phyloP scores from a whole-genome alignment of 2,797 vertebrate species.

The Pelochelys cantorii region DNA sequence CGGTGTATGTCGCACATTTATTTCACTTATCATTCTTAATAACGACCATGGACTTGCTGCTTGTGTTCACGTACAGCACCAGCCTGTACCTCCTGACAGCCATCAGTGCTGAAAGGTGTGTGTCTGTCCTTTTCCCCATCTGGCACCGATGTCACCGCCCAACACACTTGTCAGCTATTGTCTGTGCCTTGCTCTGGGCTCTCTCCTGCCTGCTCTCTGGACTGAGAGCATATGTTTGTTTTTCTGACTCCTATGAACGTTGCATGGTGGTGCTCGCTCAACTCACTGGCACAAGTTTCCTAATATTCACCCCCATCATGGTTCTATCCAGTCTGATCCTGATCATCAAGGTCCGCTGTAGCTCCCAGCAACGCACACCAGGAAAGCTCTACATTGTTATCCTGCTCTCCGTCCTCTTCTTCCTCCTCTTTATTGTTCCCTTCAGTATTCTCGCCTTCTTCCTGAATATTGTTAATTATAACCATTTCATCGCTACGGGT shows the following conservation, averaged over 20 bases:
- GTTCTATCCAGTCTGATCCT: not conserved
- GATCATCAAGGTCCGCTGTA: not conserved
- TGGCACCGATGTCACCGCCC: slow-evolving; percentile 73
- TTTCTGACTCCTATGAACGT: not conserved
- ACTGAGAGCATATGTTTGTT: slow-evolving; percentile 5
- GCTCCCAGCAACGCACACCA: not conserved
- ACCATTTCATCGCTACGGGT: not conserved
- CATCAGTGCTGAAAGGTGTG: slow-evolving; percentile 68
- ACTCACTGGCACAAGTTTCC: slow-evolving; percentile 26
- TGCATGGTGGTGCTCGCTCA: not conserved
- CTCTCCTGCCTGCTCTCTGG: slow-evolving; percentile 2
- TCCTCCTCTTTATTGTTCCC: not conserved
- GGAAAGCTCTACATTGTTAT: not conserved
- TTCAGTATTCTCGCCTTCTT: too few species aligned
- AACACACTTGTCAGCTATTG: not conserved
- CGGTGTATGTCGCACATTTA: not conserved
- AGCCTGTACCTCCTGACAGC: slow-evolving; percentile 72
- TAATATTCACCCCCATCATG: slow-evolving; percentile 22
- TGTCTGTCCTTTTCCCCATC: slow-evolving; percentile 69
- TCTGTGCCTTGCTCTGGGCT: slow-evolving; percentile 71
- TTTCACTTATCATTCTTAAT: too few species aligned
- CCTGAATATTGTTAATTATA: not conserved
- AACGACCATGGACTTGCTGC: too few species aligned
- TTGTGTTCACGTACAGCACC: slow-evolving; percentile 49
- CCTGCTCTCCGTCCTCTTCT: not conserved